phyloP scores from a whole-genome alignment of 1,140 invertebrate species.

The Steinernema feltiae region DNA sequence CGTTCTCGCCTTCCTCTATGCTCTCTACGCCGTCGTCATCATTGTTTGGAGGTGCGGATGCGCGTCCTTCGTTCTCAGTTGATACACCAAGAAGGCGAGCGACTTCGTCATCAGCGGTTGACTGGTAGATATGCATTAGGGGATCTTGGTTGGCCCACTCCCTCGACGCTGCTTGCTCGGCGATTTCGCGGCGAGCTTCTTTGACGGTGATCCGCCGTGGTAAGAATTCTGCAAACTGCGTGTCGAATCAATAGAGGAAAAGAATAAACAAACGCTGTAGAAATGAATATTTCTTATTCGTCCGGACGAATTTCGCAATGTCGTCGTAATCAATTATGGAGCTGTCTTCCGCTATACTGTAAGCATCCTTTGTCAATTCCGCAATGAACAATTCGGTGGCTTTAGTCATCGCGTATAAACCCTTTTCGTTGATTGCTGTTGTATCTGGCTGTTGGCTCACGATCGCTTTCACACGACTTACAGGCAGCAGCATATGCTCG shows the following conservation, averaged over 20 bases:
- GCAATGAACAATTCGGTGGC: conserved; percentile 25
- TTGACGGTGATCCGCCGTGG: conserved; percentile 22
- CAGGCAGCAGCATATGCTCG: not conserved
- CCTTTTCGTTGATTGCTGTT: conserved; percentile 8
- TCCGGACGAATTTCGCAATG: conserved; percentile 20
- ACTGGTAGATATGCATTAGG: not conserved
- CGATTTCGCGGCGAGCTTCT: conserved; percentile 2
- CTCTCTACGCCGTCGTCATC: not conserved
- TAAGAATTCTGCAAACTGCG: conserved; percentile 26
- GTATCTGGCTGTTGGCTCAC: conserved; percentile 10
- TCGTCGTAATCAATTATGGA: conserved; percentile 25
- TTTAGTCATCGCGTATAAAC: conserved; percentile 19
- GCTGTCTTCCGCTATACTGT: not conserved
- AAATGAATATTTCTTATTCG: conserved; percentile 13
- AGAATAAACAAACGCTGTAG: conserved; percentile 29
- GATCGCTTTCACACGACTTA: conserved; percentile 15
- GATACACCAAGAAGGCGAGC: not conserved
- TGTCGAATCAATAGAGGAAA: no score
- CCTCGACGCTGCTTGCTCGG: not conserved
- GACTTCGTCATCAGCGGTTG: not conserved
- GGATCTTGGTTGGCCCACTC: not conserved
- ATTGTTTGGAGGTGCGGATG: not conserved
- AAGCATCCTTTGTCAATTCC: conserved; percentile 12
- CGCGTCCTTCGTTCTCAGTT: not conserved
- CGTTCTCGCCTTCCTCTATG: not conserved